Base-by-base conservation (phyloP, 2,113 vertebrate genomes). In the Monopterus albus region DNA sequence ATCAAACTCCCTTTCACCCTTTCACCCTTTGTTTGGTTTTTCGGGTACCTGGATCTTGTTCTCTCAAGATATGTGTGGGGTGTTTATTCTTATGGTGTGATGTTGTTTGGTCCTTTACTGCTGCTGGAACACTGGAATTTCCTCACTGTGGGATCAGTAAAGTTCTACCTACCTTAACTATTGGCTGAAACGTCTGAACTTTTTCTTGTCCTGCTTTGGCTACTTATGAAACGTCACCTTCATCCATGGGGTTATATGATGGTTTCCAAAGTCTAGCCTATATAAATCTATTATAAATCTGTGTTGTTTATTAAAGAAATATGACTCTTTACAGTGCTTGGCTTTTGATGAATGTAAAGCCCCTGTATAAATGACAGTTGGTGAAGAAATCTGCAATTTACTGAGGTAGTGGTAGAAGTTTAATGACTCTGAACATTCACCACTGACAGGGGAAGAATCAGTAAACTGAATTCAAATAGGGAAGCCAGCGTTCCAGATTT, bases 401-500 rank as follows among this genome's bases (percentile, higher is more conserved):
- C 23, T 64, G 17, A 53, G 21, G 33, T 7, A n/a, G 8, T 18
- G 12, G 13, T 12, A 33, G 25, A 64, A 33, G 47, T 51, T 72
- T 6, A 46, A 55, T 50, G 38, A 61, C 76, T 68, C 43, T 63
- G 45, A 29, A 15, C 31, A 68, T 62, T 84, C 55, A 67, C 31
- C 1, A 2, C 12, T 13, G 39, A 58, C 57, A 58, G 39, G 13
- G 63, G 47, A 43, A 40, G 62, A 68, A 43, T 56, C 21, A 35
- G 36, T n/a, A 11, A 64, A 50, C 65, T 55, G 59, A 45, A 15
- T 14, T 25, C 56, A 51, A 61, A 75, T 23, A 67, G 38, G 62
- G 49, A 65, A 80, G 72, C 29, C 3, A 8, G 47, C 52, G 71
- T n/a, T 79, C 83, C 72, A 82, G 40, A 69, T 87, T 86, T 62